These are phyloP conservation scores for Nemopilema nomurai DNA, from an alignment of 30 jellyfish, hydroid and myxozoan genomes.

Conservation along the genomic window DNA sequence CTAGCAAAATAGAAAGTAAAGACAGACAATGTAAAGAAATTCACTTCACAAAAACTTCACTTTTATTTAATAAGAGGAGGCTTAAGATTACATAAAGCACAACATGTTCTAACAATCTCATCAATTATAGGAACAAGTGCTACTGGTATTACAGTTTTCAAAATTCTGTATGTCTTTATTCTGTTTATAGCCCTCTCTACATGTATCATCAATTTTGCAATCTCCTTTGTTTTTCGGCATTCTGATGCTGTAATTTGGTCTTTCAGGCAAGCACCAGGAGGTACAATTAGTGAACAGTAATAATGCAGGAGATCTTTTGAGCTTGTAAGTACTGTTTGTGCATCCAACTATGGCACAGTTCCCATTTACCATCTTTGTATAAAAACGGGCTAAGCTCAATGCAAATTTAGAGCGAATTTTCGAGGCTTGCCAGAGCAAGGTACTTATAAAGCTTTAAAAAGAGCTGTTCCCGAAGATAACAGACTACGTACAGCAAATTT, in stretches of 20 bases:
- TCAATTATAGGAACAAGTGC: slow-evolving; percentile 42
- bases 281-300: slow-evolving; percentile 49
- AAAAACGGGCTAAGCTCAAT: neutral
- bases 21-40: neutral
- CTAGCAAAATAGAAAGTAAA: neutral
- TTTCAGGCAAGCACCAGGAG: slow-evolving; percentile 68
- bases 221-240: slow-evolving; percentile 47
- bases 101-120: slow-evolving; percentile 37
- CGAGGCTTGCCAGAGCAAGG: slow-evolving; percentile 1
- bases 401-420: neutral
- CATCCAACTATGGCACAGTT: slow-evolving; percentile 26
- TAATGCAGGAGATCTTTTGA: slow-evolving; percentile 42
- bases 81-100: slow-evolving; percentile 52
- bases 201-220: slow-evolving; percentile 49
- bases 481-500: neutral
- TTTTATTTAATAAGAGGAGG: slow-evolving; percentile 34
- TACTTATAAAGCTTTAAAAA: slow-evolving; percentile 13
- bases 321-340: slow-evolving; percentile 32
- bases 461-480: slow-evolving; percentile 11
- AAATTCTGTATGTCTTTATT: slow-evolving; percentile 48
- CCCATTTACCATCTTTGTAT: slow-evolving; percentile 27
- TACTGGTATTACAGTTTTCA: slow-evolving; percentile 48
- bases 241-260: slow-evolving; percentile 65
- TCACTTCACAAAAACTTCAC: neutral
- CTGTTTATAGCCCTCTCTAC: slow-evolving; percentile 68